These are phyloP conservation scores for Mastigias papua DNA, from an alignment of 30 jellyfish, hydroid and myxozoan genomes.

Conservation along the genomic window DNA sequence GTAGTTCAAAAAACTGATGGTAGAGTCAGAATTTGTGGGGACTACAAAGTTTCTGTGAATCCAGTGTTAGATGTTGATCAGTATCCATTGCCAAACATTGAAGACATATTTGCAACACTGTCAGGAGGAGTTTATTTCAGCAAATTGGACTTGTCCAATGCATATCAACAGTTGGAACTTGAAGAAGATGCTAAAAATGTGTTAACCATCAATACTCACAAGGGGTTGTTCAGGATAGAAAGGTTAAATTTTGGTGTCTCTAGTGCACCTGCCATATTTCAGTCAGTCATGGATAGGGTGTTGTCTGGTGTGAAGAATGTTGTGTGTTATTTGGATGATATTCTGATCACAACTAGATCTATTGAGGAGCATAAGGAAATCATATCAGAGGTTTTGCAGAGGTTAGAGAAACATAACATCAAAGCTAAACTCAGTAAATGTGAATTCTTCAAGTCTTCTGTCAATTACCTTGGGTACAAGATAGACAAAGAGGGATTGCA, in stretches of 20 bases:
- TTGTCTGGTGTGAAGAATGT: slow-evolving; percentile 14
- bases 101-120: neutral
- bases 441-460: slow-evolving; percentile 15
- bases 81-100: neutral
- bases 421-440: slow-evolving; percentile 27
- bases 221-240: slow-evolving; percentile 49
- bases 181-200: slow-evolving; percentile 30
- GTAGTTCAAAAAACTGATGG: slow-evolving; percentile 50
- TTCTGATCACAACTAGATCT: slow-evolving; percentile 29
- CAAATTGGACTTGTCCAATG: slow-evolving; percentile 71
- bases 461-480: slow-evolving; percentile 61
- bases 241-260: slow-evolving; percentile 65
- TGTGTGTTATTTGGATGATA: slow-evolving; percentile 50
- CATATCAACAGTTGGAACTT: slow-evolving; percentile 67
- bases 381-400: slow-evolving; percentile 20
- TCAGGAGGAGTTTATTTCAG: slow-evolving; percentile 21
- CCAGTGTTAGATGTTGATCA: slow-evolving; percentile 38
- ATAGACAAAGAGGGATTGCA: slow-evolving; percentile 48
- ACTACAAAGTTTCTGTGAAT: slow-evolving; percentile 53
- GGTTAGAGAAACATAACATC: slow-evolving; percentile 8
- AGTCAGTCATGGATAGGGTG: slow-evolving; percentile 44
- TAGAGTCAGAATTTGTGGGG: slow-evolving; percentile 59
- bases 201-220: slow-evolving; percentile 72
- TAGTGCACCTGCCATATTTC: slow-evolving; percentile 71
- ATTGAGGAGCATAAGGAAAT: slow-evolving; percentile 46